A percentile compares a stretch with the other conserved stretches of the same genome.
These are phyloP conservation scores for Aradophagus sp. DNA, from an alignment of 1,140 invertebrate genomes.

Conservation along the genomic window DNA sequence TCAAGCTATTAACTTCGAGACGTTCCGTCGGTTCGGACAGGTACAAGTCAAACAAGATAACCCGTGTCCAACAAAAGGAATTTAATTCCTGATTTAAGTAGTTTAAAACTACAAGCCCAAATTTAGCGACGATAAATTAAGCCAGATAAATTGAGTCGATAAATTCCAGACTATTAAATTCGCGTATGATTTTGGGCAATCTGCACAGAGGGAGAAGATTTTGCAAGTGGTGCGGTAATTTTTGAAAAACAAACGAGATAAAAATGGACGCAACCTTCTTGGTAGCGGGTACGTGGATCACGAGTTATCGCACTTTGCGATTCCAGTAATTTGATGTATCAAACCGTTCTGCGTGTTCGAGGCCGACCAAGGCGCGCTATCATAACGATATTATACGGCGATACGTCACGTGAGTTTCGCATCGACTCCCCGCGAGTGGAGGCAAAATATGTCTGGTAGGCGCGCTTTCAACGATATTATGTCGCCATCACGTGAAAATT, in stretches of 20 bases:
- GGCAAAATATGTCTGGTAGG: constrained; percentile 47
- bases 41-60: constrained; percentile 13
- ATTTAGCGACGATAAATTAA: no score
- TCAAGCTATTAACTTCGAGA: constrained; percentile 38
- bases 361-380: constrained; percentile 46
- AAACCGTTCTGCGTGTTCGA: constrained; percentile 52
- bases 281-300: constrained; percentile 51
- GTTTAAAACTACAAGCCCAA: no score
- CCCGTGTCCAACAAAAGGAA: constrained; percentile 1
- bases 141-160: no score
- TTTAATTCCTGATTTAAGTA: no score
- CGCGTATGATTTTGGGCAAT: no score
- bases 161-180: no score
- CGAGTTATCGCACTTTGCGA: constrained; percentile 54
- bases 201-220: no score
- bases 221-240: no score
- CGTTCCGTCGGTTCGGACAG: constrained; percentile 14
- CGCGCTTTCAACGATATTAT: constrained; percentile 61
- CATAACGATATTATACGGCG: constrained; percentile 57
- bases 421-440: constrained; percentile 53
- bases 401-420: constrained; percentile 62
- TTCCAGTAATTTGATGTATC: constrained; percentile 58
- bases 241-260: neutral
- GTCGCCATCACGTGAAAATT: constrained; percentile 61
- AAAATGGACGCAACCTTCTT: neutral